phyloP scores from a whole-genome alignment of 2,113 vertebrate genomes.

The Xiphias gladius region DNA sequence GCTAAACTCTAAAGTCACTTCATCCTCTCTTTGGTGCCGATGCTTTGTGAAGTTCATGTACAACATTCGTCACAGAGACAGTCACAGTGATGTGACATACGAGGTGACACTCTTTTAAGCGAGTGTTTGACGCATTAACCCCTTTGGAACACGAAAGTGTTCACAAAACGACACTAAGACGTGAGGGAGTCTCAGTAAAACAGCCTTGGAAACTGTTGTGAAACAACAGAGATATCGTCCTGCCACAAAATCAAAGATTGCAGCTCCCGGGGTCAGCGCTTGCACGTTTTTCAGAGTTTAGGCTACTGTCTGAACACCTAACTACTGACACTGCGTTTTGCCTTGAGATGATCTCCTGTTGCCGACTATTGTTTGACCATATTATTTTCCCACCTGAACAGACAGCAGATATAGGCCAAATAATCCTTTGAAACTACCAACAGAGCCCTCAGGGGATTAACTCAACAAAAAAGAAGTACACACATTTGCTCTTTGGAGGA shows the following conservation, averaged over 20 bases:
- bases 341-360: too few species aligned
- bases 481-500: too few species aligned
- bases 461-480: too few species aligned
- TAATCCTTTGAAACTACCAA: too few species aligned
- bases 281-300: not conserved
- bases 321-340: too few species aligned
- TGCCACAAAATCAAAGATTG: too few species aligned
- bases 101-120: not conserved
- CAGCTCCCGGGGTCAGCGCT: not conserved
- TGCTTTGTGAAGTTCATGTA: not conserved
- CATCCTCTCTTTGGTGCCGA: not conserved
- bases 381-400: not conserved
- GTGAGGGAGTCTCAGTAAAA: not conserved
- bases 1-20: conserved; percentile 7
- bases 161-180: not conserved
- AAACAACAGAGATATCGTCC: not conserved
- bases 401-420: too few species aligned
- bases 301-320: not conserved
- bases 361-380: too few species aligned
- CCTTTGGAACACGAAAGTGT: not conserved
- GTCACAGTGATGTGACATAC: not conserved
- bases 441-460: too few species aligned
- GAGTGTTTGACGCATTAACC: not conserved
- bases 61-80: not conserved
- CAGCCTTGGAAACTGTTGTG: not conserved